Evolutionary conservation across 1,140 invertebrate species (phyloP).

Genomic region (Drosophila orosa): DNA sequence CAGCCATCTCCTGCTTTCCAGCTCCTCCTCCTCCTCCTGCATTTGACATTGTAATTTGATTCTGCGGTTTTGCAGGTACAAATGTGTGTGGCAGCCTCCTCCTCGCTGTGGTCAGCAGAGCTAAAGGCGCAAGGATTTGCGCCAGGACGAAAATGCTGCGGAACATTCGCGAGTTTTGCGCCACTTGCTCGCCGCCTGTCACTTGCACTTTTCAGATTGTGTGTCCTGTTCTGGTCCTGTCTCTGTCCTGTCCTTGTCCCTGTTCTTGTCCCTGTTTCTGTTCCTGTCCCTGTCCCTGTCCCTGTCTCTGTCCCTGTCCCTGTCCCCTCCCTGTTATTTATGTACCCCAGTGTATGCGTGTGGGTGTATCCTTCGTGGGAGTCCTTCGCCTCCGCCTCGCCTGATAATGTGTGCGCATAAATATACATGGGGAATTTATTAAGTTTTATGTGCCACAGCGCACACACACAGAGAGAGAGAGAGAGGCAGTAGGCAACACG

Average conservation of each 20-base stretch:
- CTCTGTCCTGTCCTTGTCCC: slow-evolving; percentile 2
- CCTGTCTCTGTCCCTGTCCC: not conserved
- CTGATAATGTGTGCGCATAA: slow-evolving; percentile 78
- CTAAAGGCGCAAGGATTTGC: slow-evolving; percentile 20
- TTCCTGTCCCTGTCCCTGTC: not conserved
- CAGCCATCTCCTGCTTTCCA: not conserved
- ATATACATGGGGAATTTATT: slow-evolving; percentile 76
- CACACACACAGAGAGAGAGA: slow-evolving; percentile 22
- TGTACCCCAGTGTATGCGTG: slow-evolving; percentile 11
- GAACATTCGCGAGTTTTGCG: slow-evolving; percentile 32
- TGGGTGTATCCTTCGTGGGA: not conserved
- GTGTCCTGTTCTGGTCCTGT: slow-evolving; percentile 21
- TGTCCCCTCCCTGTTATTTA: slow-evolving; percentile 27
- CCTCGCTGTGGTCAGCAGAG: slow-evolving; percentile 50
- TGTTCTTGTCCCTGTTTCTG: not conserved
- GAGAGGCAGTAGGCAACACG: slow-evolving; percentile 34
- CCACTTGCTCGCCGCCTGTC: slow-evolving; percentile 49
- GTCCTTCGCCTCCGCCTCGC: slow-evolving; percentile 17
- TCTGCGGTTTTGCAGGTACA: slow-evolving; percentile 59
- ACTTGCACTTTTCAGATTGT: slow-evolving; percentile 55
- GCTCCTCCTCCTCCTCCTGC: not conserved
- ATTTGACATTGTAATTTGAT: slow-evolving; percentile 71
- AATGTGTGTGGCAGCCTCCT: slow-evolving; percentile 18
- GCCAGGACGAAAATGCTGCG: slow-evolving; percentile 20
- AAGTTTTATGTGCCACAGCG: slow-evolving; percentile 69